Evolutionary conservation across 2,888 invertebrate genomes (phyloP).

Genomic region (Lasioglossum calceatum): DNA sequence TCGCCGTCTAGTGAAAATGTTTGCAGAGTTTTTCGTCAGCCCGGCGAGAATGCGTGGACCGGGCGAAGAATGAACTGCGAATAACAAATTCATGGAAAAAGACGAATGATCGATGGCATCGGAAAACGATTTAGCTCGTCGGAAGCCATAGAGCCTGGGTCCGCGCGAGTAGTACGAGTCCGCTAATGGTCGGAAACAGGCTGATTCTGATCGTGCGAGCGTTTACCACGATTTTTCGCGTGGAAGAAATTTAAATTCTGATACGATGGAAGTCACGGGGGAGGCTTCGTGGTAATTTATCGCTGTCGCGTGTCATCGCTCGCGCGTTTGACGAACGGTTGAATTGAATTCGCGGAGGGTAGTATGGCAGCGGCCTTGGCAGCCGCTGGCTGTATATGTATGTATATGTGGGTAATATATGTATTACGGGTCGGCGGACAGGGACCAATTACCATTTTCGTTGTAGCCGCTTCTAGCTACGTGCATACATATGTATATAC

Average conservation of each 20-base stretch:
- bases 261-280: neutral
- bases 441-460: constrained; percentile 30
- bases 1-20: neutral
- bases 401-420: constrained; percentile 15
- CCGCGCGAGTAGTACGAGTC: neutral
- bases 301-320: neutral
- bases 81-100: constrained; percentile 5
- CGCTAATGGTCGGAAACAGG: neutral
- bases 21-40: neutral
- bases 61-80: neutral
- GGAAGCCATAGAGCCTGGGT: too few relatives aligned
- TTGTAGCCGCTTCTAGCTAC: neutral
- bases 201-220: neutral
- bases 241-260: neutral
- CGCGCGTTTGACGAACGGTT: neutral
- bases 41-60: neutral
- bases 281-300: neutral
- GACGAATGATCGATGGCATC: constrained; percentile 10
- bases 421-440: neutral
- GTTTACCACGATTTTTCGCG: neutral
- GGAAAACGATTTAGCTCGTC: constrained; percentile 6
- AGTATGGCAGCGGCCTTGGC: neutral
- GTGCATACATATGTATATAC: neutral
- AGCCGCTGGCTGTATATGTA: neutral
- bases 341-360: constrained; percentile 19